Evolutionary conservation across 2,797 vertebrate species (phyloP), one percentile per base, ranked within the genome.

Genomic region (Macrochelys suwanniensis): DNA sequence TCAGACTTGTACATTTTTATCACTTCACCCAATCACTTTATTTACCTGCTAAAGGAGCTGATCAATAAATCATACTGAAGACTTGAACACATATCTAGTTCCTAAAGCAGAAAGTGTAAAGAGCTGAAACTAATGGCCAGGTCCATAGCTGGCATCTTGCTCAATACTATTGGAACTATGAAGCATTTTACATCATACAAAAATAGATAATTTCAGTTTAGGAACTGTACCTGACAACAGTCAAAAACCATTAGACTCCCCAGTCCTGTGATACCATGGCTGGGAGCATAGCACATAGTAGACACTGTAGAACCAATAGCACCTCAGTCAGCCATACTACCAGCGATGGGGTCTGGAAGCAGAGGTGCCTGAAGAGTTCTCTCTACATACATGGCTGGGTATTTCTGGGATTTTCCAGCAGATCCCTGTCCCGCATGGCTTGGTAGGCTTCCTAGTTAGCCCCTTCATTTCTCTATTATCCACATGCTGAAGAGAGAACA

Each of bases 311-410:
- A 93, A 23, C 9, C 26, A 61, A n/a, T 17, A 57, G 25, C 1
- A 1, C 26, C 19, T 1, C 53, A 85, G 12, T 57, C 12, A 84
- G 51, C 23, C 21, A 6, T 31, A 11, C 49, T 56, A 1, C 37
- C 11, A 6, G 7, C 11, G 81, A n/a, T 42, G 13, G 65, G 9
- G 82, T 82, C 65, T 2, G 42, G 65, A 5, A 81, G 45, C 47
- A 3, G 74, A 83, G 7, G 54, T 17, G 15, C 23, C 82, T 1
- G 0, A 42, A 79, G 19, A 13, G 17, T 2, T 37, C 1, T 42
- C 74, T 90, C 68, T 50, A 10, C 1, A 1, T 3, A 28, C 37
- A 13, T 45, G n/a, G 17, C 37, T 59, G 61, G 37, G 42, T 77
- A 53, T n/a, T 50, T 86, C 65, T 87, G 65, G 65, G 42, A 3